Base-by-base conservation (phyloP, 2,797 vertebrate species). In the Okamejei kenojei region DNA sequence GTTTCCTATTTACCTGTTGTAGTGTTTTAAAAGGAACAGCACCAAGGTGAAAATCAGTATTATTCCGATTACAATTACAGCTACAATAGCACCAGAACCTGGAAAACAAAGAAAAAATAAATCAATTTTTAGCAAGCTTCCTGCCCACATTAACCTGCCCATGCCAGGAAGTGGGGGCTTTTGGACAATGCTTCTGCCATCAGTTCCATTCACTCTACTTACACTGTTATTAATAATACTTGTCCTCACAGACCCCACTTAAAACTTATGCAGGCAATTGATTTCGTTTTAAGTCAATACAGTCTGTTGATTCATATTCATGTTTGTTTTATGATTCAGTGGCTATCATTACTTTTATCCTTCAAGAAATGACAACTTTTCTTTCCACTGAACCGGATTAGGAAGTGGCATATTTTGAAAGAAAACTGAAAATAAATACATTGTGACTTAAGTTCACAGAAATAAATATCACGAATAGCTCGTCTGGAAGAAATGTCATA, bases 1-100 rank as follows among this genome's bases (percentile, higher is more conserved):
- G 19, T 68, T 88, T 32, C 68, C 74, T 74, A 2, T 35, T 0
- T 95, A 99, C 99, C 98, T 99, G 97, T 99, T 99, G 93, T 99
- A 99, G 0, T 97, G 96, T 96, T 99, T 99, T 94, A 99, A 94
- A 91, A 97, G 95, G 95, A 99, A 95, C 93, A 99, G 97, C 29
- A 99, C 95, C 95, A 96, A 94, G 0, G 97, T 95, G 77, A 99
- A 97, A 95, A 99, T 96, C 94, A 99, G 93, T 93, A 99, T 97
- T 93, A 99, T 96, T 9, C 97, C 97, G 1, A 99, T 96, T 93
- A 99, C 98, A 0, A 99, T 97, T 93, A 98, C 96, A 35, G 98
- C 98, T 10, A 99, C 97, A 94, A 99, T 99, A 90, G 99, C 99
- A 77, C 99, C 99, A 29, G 99, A 99, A 94, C 98, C 99, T 99